Percentiles rank a stretch among this genome's conserved stretches.
Evolutionary conservation across 2,797 vertebrate species (phyloP).

Genomic region (Coilia nasus): DNA sequence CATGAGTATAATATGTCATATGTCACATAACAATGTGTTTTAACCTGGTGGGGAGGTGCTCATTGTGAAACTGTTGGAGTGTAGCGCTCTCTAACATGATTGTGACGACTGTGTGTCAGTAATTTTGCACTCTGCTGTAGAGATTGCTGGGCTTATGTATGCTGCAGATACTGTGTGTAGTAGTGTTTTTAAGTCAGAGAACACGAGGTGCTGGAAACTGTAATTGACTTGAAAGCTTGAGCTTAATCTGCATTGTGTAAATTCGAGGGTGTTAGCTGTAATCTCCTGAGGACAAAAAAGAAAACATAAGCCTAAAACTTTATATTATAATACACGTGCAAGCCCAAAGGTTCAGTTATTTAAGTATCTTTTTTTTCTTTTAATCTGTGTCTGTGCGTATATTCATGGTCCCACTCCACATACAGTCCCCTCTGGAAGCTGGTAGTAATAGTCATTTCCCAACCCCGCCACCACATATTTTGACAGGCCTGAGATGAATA

Average conservation of each 20-base stretch:
- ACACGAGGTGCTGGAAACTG: slow-evolving; percentile 51
- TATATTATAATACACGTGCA: not conserved
- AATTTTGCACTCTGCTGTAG: slow-evolving; percentile 60
- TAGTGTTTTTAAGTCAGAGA: slow-evolving; percentile 48
- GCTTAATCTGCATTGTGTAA: slow-evolving; percentile 49
- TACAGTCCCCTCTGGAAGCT: slow-evolving; percentile 60
- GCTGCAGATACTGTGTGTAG: slow-evolving; percentile 50
- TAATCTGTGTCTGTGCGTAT: slow-evolving; percentile 11
- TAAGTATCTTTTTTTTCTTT: slow-evolving; percentile 7
- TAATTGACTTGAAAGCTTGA: slow-evolving; percentile 56
- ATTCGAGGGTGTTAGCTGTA: slow-evolving; percentile 53
- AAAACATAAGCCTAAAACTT: slow-evolving; percentile 35
- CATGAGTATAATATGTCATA: slow-evolving; percentile 58
- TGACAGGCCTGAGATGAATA: slow-evolving; percentile 73
- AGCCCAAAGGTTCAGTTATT: slow-evolving; percentile 18
- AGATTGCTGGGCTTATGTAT: slow-evolving; percentile 37
- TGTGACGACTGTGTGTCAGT: slow-evolving; percentile 50
- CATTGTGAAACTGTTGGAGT: slow-evolving; percentile 10
- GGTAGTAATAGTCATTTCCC: slow-evolving; percentile 68
- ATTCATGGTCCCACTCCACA: slow-evolving; percentile 19
- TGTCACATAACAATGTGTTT: slow-evolving; percentile 17
- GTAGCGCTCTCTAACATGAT: not conserved
- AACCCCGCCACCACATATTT: slow-evolving; percentile 69
- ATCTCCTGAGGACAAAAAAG: slow-evolving; percentile 44
- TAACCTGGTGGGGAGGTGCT: slow-evolving; percentile 1